Conservation (phyloP, 2,888 invertebrate genomes). For the Lobophora halterata region DNA sequence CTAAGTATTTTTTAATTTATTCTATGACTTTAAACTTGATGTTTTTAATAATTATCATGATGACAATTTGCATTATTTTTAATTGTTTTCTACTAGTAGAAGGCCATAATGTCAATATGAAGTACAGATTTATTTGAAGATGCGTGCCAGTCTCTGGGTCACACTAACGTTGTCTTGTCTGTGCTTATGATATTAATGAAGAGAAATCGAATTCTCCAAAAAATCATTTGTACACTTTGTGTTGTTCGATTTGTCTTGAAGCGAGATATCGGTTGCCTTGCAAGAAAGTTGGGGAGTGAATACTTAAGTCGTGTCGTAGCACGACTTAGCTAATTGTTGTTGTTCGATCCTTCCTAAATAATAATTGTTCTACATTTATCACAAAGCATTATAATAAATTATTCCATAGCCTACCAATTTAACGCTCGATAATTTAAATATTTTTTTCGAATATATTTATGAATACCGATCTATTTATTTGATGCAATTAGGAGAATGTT, state of each 20-base stretch:
- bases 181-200: conserved; percentile 4
- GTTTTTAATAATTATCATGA: conserved; percentile 23
- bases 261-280: conserved; percentile 48
- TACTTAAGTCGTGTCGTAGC: conserved; percentile 42
- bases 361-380: conserved; percentile 27
- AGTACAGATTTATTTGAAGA: conserved; percentile 17
- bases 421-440: conserved; percentile 24
- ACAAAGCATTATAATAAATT: conserved; percentile 39
- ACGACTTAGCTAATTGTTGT: conserved; percentile 53
- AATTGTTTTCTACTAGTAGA: conserved; percentile 12
- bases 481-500: conserved; percentile 75
- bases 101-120: conserved; percentile 8
- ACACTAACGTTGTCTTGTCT: conserved; percentile 15
- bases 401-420: conserved; percentile 37
- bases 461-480: conserved; percentile 69
- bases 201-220: conserved; percentile 18
- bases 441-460: conserved; percentile 54
- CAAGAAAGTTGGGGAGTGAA: conserved; percentile 38
- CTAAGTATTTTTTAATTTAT: conserved; percentile 41
- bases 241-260: conserved; percentile 42
- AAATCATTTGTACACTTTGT: conserved; percentile 44
- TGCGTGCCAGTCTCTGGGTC: conserved; percentile 11
- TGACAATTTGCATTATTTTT: conserved; percentile 20
- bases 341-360: conserved; percentile 29
- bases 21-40: conserved; percentile 27